Evolutionary conservation across 2,113 vertebrate genomes (phyloP).

Genomic region (Procapra przewalskii): DNA sequence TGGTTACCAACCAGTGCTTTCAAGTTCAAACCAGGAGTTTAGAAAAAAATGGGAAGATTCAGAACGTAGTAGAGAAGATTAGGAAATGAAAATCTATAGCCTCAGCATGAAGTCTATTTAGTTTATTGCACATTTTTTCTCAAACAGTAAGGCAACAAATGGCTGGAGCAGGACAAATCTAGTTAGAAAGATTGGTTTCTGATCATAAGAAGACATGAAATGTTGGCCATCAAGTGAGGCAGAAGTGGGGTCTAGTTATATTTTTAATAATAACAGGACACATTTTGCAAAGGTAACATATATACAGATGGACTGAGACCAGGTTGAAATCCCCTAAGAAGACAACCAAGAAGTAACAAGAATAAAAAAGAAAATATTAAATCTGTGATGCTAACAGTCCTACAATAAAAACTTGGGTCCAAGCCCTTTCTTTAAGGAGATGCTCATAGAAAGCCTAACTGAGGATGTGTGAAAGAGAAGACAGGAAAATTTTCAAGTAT

Average conservation of each 20-base stretch:
- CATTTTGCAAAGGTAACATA: not conserved
- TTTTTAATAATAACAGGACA: not conserved
- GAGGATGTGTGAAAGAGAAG: not conserved
- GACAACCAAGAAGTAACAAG: not conserved
- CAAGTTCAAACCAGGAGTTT: not conserved
- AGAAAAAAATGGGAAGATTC: not conserved
- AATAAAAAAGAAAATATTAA: not conserved
- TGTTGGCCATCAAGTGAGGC: not conserved
- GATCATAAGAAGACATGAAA: not conserved
- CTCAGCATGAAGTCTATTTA: constrained; percentile 27
- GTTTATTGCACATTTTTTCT: not conserved
- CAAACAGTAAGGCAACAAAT: not conserved
- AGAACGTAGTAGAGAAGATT: not conserved
- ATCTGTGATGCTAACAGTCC: not conserved
- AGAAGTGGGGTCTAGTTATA: not conserved
- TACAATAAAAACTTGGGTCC: not conserved
- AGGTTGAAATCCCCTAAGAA: not conserved
- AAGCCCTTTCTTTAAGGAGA: not conserved
- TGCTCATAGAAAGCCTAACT: not conserved
- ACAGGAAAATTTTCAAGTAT: not conserved
- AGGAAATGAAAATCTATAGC: constrained; percentile 51
- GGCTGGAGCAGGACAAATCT: not conserved
- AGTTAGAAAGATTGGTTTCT: constrained; percentile 9
- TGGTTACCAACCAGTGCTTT: not conserved
- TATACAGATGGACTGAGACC: not conserved